These are phyloP conservation scores for Desmodus rotundus DNA, from an alignment of 2,113 vertebrate species.

Conservation along the genomic window DNA sequence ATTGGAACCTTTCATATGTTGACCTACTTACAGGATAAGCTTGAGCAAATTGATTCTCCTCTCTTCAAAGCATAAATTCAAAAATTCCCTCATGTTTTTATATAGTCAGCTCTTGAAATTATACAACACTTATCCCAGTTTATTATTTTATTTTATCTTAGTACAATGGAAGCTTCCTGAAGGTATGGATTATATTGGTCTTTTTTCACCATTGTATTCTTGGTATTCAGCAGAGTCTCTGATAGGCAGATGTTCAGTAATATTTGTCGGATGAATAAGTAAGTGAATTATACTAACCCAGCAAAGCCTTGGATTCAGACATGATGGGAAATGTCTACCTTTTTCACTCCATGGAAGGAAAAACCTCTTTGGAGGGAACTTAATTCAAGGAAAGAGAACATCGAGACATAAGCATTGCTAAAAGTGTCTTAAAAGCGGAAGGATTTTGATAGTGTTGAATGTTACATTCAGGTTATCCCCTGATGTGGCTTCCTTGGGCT, in stretches of 20 bases:
- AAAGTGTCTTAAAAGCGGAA: not conserved
- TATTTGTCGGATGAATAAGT: not conserved
- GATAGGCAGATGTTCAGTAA: not conserved
- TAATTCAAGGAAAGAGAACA: not conserved
- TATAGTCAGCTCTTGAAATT: not conserved
- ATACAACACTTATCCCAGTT: not conserved
- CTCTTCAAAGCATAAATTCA: not conserved
- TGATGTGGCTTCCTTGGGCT: not conserved
- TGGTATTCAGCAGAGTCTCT: not conserved
- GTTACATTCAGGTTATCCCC: not conserved
- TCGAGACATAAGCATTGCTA: not conserved
- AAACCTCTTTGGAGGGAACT: not conserved
- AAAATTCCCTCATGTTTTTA: conserved; percentile 2
- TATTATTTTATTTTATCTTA: not conserved
- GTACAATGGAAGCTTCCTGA: not conserved
- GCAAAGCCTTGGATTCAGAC: not conserved
- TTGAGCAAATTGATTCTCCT: conserved; percentile 46
- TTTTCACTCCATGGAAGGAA: not conserved
- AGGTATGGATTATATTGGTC: not conserved
- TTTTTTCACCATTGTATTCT: not conserved
- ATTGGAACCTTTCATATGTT: conserved; percentile 34
- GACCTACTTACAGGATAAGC: conserved; percentile 43
- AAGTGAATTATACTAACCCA: not conserved
- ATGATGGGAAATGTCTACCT: not conserved
- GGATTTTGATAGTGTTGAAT: not conserved